phyloP scores from a whole-genome alignment of 2,888 invertebrate species.

The Clostera curtula region DNA sequence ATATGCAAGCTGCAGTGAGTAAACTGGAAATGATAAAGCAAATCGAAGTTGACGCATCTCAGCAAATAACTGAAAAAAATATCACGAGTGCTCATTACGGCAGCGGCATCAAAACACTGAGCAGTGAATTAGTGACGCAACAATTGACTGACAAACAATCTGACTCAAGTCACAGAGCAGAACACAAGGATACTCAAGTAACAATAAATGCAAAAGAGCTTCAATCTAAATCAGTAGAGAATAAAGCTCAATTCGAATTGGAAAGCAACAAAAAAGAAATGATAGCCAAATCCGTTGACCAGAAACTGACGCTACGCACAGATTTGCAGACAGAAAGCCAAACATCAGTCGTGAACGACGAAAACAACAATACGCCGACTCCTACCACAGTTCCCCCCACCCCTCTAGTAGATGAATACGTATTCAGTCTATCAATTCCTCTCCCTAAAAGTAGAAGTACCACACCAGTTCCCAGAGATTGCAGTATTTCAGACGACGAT shows the following conservation, averaged over 20 bases:
- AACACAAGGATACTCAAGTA: background rate
- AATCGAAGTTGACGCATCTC: constrained; percentile 7
- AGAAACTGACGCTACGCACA: constrained; percentile 19
- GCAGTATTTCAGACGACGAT: constrained; percentile 31
- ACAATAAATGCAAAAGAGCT: background rate
- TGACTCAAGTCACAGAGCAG: background rate
- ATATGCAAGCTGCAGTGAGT: constrained; percentile 8
- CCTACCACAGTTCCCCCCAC: constrained; percentile 50
- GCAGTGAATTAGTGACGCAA: too few species aligned
- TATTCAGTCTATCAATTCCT: constrained; percentile 49
- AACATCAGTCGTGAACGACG: constrained; percentile 18
- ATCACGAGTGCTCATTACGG: constrained; percentile 6
- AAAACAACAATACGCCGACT: constrained; percentile 36
- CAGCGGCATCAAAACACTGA: too few species aligned
- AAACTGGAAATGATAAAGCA: constrained; percentile 10
- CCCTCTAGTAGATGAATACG: constrained; percentile 59
- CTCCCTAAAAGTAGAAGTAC: constrained; percentile 43
- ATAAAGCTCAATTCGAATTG: constrained; percentile 2
- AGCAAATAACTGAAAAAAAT: constrained; percentile 5
- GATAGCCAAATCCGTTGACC: constrained; percentile 9
- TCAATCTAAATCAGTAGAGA: background rate
- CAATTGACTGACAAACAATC: too few species aligned
- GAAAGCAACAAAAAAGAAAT: constrained; percentile 13
- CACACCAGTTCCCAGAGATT: constrained; percentile 33
- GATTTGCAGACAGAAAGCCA: constrained; percentile 21